Conservation (phyloP, 2,113 vertebrate genomes). For the Pluvialis apricaria region DNA sequence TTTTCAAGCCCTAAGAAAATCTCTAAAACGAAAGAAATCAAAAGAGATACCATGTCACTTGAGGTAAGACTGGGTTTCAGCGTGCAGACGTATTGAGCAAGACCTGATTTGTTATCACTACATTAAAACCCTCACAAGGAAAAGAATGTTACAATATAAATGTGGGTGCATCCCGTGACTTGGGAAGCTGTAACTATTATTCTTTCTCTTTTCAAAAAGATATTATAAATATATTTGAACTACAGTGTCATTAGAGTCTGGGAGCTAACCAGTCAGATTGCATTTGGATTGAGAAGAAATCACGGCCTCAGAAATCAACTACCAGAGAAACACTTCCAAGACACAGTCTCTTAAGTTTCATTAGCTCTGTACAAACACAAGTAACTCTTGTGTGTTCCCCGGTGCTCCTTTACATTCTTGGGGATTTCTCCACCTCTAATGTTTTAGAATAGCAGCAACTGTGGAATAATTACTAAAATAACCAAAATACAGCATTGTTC, state of each 20-base stretch:
- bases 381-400: not conserved
- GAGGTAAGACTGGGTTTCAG: not conserved
- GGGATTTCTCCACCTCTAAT: not conserved
- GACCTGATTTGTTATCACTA: not conserved
- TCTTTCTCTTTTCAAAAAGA: not conserved
- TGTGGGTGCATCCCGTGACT: not conserved
- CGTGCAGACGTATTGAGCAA: rapidly evolving
- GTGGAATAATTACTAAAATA: too few species aligned
- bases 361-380: not conserved
- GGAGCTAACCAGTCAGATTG: not conserved
- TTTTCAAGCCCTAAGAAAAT: not conserved
- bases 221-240: not conserved
- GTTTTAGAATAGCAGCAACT: not conserved
- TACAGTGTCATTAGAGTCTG: not conserved
- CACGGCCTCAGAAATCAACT: not conserved
- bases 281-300: not conserved
- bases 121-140: not conserved
- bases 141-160: not conserved
- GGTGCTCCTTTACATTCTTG: not conserved
- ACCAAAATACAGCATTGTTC: too few species aligned
- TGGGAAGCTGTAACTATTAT: not conserved
- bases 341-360: not conserved
- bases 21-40: not conserved
- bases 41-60: not conserved
- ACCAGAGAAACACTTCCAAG: not conserved